A percentile compares a stretch with the other conserved stretches of the same genome.
These are phyloP conservation scores for Phasianus colchicus DNA, from an alignment of 2,113 vertebrate species.

Conservation along the genomic window DNA sequence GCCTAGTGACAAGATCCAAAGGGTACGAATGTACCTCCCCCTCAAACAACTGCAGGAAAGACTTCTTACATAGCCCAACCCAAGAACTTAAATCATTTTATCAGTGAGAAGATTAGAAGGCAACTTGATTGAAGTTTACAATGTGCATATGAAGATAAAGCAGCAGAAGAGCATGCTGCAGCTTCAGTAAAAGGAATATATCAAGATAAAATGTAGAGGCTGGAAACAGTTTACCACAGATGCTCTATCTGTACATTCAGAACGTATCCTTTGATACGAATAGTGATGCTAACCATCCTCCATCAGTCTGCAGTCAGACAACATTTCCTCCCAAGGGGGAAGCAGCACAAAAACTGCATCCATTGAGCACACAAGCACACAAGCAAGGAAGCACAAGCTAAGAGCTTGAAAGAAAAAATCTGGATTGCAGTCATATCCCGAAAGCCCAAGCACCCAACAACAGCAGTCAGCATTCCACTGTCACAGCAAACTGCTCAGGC, in stretches of 20 bases:
- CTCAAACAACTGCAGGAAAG: not conserved
- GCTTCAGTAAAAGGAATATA: not conserved
- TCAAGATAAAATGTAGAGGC: not conserved
- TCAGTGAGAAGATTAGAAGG: not conserved
- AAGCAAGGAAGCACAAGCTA: not conserved
- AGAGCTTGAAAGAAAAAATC: rapidly evolving
- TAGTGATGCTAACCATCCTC: rapidly evolving
- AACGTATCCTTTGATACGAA: not conserved
- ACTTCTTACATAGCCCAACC: not conserved
- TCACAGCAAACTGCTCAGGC: not conserved
- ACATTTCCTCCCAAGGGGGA: not conserved
- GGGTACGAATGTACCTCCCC: not conserved
- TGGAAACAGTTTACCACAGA: not conserved
- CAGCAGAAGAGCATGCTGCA: not conserved
- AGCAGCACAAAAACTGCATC: not conserved
- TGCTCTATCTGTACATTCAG: not conserved
- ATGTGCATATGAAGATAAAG: not conserved
- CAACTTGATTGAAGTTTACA: not conserved
- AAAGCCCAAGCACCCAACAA: not conserved
- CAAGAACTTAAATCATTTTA: not conserved
- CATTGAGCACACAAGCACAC: not conserved
- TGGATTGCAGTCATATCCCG: rapidly evolving
- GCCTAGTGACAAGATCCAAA: not conserved
- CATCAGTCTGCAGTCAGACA: not conserved
- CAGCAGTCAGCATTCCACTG: not conserved